Conservation (phyloP, 2,797 vertebrate genomes). For the Protonibea diacanthus region DNA sequence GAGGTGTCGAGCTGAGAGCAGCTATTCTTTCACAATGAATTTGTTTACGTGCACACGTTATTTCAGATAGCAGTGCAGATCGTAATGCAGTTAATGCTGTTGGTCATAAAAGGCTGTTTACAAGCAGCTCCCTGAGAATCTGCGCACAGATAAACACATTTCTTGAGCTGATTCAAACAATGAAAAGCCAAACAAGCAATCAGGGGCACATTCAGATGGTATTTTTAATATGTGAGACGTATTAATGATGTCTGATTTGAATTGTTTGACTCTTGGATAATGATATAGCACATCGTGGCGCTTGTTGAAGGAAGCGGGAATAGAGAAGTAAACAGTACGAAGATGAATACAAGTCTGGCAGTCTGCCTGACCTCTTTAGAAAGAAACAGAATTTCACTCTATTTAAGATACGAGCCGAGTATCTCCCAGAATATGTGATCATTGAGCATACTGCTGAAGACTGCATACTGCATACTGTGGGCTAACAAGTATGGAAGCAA, state of each 20-base stretch:
- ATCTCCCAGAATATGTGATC: neutral
- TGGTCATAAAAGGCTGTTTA: conserved; percentile 16
- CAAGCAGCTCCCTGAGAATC: conserved; percentile 13
- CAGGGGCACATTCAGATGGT: conserved; percentile 10
- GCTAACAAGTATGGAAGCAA: neutral
- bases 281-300: neutral
- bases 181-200: conserved; percentile 5
- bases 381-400: neutral
- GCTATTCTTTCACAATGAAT: conserved; percentile 18
- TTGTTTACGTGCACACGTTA: conserved; percentile 24
- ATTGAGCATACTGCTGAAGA: neutral
- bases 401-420: neutral
- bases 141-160: conserved; percentile 25
- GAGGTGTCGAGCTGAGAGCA: conserved; percentile 10
- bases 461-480: neutral
- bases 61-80: conserved; percentile 23
- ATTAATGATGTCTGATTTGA: conserved; percentile 12
- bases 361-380: neutral
- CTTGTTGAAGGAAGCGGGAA: neutral
- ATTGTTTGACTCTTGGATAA: neutral
- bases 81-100: conserved; percentile 10
- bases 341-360: neutral
- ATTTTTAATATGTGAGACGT: conserved; percentile 11
- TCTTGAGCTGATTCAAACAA: neutral
- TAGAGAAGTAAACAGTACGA: neutral